phyloP scores from a whole-genome alignment of 2,888 invertebrate genomes.

The Papilio protenor region DNA sequence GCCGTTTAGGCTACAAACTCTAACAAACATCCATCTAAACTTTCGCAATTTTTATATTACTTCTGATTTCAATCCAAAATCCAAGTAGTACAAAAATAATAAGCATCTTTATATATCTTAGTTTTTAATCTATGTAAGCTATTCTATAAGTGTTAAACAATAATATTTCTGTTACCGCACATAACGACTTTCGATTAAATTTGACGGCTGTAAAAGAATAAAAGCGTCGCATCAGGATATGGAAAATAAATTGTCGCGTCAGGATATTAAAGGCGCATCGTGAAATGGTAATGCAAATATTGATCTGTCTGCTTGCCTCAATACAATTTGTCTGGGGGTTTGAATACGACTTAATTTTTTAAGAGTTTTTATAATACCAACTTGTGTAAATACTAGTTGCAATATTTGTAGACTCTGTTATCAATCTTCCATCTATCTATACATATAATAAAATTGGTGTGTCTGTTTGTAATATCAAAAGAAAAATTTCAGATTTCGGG shows the following conservation, averaged over 20 bases:
- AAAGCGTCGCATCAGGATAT: constrained; percentile 12
- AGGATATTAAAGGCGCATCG: constrained; percentile 30
- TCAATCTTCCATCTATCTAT: no score
- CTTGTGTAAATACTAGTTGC: neutral
- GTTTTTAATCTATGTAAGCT: neutral
- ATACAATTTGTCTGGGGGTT: constrained; percentile 23
- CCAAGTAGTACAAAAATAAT: neutral
- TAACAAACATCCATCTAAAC: no score
- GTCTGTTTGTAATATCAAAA: no score
- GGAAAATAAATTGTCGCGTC: constrained; percentile 22
- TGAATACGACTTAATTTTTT: constrained; percentile 7
- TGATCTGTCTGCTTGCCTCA: constrained; percentile 23
- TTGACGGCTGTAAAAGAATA: neutral
- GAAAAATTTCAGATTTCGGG: no score
- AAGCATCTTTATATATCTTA: neutral
- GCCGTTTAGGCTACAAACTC: no score
- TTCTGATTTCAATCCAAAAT: no score
- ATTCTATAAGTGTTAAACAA: neutral
- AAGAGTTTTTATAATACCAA: neutral
- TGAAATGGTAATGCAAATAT: constrained; percentile 20
- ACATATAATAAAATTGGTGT: no score
- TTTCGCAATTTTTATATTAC: no score
- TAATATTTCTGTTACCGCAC: constrained; percentile 7
- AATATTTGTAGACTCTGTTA: neutral
- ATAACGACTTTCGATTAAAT: neutral